Conservation (phyloP, 2,113 vertebrate genomes). For the Hippocampus zosterae region DNA sequence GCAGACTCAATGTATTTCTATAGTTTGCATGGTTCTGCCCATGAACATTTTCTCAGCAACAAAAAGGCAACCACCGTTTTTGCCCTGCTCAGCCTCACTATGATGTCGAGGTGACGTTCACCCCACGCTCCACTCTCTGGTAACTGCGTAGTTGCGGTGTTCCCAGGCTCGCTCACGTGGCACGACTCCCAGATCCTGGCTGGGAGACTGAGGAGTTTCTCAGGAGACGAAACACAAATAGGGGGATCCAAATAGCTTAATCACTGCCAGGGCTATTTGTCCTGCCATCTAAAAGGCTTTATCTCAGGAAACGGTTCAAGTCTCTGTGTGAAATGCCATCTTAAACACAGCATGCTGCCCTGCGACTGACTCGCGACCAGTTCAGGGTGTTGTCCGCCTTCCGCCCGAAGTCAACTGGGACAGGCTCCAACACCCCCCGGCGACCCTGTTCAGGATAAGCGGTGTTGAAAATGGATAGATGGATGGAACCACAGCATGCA, state of each 20-base stretch:
- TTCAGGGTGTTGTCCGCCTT: too few species aligned
- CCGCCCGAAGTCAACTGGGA: too few species aligned
- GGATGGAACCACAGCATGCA: too few species aligned
- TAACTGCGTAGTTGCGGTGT: constrained; percentile 53
- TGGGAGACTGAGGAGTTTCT: constrained; percentile 65
- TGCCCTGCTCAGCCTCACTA: constrained; percentile 11
- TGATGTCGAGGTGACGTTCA: constrained; percentile 15
- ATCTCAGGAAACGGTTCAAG: constrained; percentile 10
- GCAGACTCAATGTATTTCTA: not conserved
- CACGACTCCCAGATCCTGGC: constrained; percentile 64
- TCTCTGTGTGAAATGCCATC: too few species aligned
- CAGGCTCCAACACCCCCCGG: too few species aligned
- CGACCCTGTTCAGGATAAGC: too few species aligned
- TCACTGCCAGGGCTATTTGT: constrained; percentile 54
- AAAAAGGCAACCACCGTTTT: constrained; percentile 14
- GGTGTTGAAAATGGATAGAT: too few species aligned
- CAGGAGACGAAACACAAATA: constrained; percentile 70
- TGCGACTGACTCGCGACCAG: too few species aligned
- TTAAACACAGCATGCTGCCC: too few species aligned
- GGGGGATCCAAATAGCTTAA: constrained; percentile 67
- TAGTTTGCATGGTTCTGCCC: not conserved
- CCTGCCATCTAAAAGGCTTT: constrained; percentile 30
- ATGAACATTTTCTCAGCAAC: not conserved
- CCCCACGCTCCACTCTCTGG: constrained; percentile 46
- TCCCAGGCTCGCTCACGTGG: constrained; percentile 69